phyloP scores from a whole-genome alignment of 2,797 vertebrate genomes.

The Psittacula echo region DNA sequence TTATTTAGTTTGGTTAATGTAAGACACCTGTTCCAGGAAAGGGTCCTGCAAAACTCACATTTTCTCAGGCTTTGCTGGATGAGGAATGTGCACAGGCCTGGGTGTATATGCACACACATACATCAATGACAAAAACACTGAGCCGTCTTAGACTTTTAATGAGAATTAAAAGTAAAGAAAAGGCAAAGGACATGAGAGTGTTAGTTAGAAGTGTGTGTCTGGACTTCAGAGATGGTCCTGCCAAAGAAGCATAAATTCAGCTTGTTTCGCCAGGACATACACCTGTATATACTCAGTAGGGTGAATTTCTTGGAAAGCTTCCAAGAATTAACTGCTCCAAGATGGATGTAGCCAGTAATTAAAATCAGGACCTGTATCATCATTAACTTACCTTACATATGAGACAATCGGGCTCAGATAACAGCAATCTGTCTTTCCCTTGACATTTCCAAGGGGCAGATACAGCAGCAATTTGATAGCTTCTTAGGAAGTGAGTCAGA shows the following conservation, averaged over 20 bases:
- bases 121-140: constrained; percentile 4
- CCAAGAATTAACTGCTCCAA: constrained; percentile 26
- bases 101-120: background rate
- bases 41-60: background rate
- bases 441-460: constrained; percentile 48
- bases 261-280: background rate
- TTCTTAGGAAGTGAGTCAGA: constrained; percentile 55
- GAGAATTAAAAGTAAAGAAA: constrained; percentile 30
- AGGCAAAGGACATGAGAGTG: background rate
- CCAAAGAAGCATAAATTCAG: background rate
- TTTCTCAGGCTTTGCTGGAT: constrained; percentile 49
- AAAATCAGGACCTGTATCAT: constrained; percentile 23
- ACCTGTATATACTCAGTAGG: background rate
- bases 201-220: background rate
- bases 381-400: constrained; percentile 50
- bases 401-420: background rate
- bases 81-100: constrained; percentile 4
- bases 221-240: background rate
- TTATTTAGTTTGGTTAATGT: constrained; percentile 57
- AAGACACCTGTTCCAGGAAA: constrained; percentile 47
- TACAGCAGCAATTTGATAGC: constrained; percentile 52
- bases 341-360: constrained; percentile 40
- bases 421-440: constrained; percentile 35
- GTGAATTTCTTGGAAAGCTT: background rate
- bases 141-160: background rate